Conservation (phyloP, 2,888 invertebrate genomes). For the Chromoteleia sp. region DNA sequence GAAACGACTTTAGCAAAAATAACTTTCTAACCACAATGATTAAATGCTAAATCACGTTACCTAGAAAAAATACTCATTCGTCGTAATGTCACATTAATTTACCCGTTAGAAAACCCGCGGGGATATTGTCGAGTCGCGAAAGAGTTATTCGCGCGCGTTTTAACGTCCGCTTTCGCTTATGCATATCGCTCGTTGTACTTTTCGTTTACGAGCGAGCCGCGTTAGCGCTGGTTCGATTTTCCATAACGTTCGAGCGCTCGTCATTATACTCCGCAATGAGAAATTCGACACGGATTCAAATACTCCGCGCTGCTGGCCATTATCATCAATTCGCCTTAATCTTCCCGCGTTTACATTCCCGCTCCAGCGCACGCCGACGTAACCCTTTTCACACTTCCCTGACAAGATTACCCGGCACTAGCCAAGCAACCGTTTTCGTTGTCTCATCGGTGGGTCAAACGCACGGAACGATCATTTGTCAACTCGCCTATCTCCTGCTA, state of each 20-base stretch:
- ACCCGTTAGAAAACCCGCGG: slow-evolving; percentile 42
- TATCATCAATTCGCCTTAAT: slow-evolving; percentile 51
- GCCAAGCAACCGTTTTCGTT: slow-evolving; percentile 60
- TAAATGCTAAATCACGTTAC: slow-evolving; percentile 34
- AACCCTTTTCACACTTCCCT: slow-evolving; percentile 49
- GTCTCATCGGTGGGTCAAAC: slow-evolving; percentile 40
- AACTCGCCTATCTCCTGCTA: no score
- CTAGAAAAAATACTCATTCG: slow-evolving; percentile 36
- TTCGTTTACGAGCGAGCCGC: slow-evolving; percentile 50
- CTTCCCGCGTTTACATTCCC: no score
- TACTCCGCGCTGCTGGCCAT: slow-evolving; percentile 55
- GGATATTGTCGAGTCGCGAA: slow-evolving; percentile 29
- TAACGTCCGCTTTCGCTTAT: slow-evolving; percentile 46
- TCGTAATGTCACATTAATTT: slow-evolving; percentile 56
- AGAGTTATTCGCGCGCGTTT: slow-evolving; percentile 34
- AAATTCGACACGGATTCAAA: slow-evolving; percentile 57
- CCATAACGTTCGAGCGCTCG: slow-evolving; percentile 58
- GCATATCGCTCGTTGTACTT: slow-evolving; percentile 37
- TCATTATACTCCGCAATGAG: slow-evolving; percentile 48
- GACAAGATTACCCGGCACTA: slow-evolving; percentile 61
- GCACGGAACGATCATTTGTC: no score
- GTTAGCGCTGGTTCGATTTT: slow-evolving; percentile 54
- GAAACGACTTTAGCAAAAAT: slow-evolving; percentile 33
- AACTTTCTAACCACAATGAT: slow-evolving; percentile 58
- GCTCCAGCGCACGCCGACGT: slow-evolving; percentile 5